A percentile compares a stretch with the other conserved stretches of the same genome.
phyloP scores from a whole-genome alignment of 2,888 invertebrate species.

The Elgonia sp. region DNA sequence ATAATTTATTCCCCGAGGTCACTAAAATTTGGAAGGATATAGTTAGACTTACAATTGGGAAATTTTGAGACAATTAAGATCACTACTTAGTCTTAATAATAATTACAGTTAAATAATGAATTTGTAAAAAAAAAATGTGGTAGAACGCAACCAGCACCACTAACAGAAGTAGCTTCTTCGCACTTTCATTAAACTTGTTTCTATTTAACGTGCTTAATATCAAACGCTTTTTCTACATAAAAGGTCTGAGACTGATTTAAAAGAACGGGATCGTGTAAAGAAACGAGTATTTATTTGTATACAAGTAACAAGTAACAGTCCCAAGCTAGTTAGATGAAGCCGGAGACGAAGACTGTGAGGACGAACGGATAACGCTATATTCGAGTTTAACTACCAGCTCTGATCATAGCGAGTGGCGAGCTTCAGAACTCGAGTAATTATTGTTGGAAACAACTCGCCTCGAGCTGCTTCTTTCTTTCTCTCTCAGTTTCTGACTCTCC shows the following conservation, averaged over 20 bases:
- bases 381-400: conserved; percentile 78
- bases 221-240: neutral
- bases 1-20: too few species aligned
- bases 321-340: conserved; percentile 74
- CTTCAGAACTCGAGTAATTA: conserved; percentile 84
- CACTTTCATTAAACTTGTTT: too few species aligned
- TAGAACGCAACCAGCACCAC: too few species aligned
- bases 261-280: conserved; percentile 13
- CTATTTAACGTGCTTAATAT: neutral
- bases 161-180: too few species aligned
- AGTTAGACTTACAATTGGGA: too few species aligned
- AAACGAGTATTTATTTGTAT: conserved; percentile 78
- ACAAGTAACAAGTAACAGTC: conserved; percentile 69
- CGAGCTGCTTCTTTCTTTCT: conserved; percentile 67
- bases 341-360: conserved; percentile 42
- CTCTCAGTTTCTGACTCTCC: conserved; percentile 21
- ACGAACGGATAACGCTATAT: conserved; percentile 76
- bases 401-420: conserved; percentile 80
- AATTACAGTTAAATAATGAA: too few species aligned
- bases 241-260: conserved; percentile 7
- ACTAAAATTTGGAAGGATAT: too few species aligned
- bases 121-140: too few species aligned
- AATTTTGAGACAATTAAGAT: too few species aligned
- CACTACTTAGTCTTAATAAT: too few species aligned
- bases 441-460: conserved; percentile 83